Conservation (phyloP, 2,888 invertebrate genomes). For the Euzophera pinguis region DNA sequence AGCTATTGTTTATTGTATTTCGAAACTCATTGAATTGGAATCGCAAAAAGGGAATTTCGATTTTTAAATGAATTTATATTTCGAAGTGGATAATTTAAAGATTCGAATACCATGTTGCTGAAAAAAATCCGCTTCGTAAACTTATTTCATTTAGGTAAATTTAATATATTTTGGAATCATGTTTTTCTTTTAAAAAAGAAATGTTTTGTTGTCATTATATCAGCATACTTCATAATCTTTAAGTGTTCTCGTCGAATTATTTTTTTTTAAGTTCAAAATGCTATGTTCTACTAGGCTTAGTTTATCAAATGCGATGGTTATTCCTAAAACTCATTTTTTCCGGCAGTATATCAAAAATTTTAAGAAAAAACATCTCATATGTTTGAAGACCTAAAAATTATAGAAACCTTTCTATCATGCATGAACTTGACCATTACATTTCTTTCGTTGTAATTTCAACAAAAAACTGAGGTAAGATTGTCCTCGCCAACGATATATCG, state of each 20-base stretch:
- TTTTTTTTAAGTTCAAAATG: too few relatives aligned
- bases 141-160: too few relatives aligned
- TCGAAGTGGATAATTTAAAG: conserved; percentile 23
- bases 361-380: background rate
- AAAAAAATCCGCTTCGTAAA: too few relatives aligned
- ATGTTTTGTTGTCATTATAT: too few relatives aligned
- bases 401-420: background rate
- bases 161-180: too few relatives aligned
- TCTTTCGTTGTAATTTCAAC: conserved; percentile 18
- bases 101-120: background rate
- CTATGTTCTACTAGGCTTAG: too few relatives aligned
- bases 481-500: background rate
- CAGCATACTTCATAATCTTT: too few relatives aligned
- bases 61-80: conserved; percentile 31
- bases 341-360: background rate
- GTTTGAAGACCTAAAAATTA: background rate
- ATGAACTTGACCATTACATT: conserved; percentile 24
- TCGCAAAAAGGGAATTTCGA: conserved; percentile 42
- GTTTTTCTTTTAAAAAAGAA: too few relatives aligned
- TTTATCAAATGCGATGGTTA: too few relatives aligned
- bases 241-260: too few relatives aligned
- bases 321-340: too few relatives aligned
- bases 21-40: conserved; percentile 38
- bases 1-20: conserved; percentile 59
- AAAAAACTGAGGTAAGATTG: conserved; percentile 1